Base-by-base conservation (phyloP, 2,113 vertebrate species). In the Paralichthys olivaceus region DNA sequence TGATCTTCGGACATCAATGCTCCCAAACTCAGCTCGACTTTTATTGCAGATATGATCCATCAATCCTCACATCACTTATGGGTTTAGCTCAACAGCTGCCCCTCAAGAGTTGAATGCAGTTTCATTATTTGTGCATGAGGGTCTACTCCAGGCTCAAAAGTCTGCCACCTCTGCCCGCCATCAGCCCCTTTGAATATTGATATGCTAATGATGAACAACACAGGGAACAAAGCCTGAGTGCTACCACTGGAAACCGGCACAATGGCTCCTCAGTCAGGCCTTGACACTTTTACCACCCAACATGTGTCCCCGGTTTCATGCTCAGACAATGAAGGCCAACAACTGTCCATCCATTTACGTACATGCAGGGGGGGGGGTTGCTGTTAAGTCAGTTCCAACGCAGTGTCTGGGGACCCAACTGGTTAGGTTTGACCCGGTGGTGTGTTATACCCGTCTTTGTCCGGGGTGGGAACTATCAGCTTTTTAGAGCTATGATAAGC, bases 191-290 rank as follows among this genome's bases (percentile, higher is more conserved):
- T 90, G 87, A 93, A 93, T 94, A 95, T 94, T 94, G 94, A 94
- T 89, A 94, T 95, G 94, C 90, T 95, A 95, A 95, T 95, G 92
- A 80, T 55, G 81, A 92, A 95, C 94, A 94, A 90, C 90, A 88
- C 70, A 56, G 72, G 58, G 68, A 76, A 95, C 95, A 95, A 95
- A 91, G 92, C 62, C 73, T 20, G 23, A 65, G 67, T 68, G 81
- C 79, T 75, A 77, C 75, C 76, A 84, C 89, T 88, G 90, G 80
- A 84, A 83, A 79, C 76, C 56, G 17, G 22, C 34, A 94, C 94
- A 95, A 95, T 92, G 79, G 89, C 75, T 76, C 86, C 87, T 93
- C 93, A 93, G 89, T 91, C 73, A 79, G 69, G 70, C 77, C 57
- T 51, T 91, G 94, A 94, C 94, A 94, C 87, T 92, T 95, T 95